Base-by-base conservation (phyloP, 2,797 vertebrate species). In the Eleutherodactylus coqui region DNA sequence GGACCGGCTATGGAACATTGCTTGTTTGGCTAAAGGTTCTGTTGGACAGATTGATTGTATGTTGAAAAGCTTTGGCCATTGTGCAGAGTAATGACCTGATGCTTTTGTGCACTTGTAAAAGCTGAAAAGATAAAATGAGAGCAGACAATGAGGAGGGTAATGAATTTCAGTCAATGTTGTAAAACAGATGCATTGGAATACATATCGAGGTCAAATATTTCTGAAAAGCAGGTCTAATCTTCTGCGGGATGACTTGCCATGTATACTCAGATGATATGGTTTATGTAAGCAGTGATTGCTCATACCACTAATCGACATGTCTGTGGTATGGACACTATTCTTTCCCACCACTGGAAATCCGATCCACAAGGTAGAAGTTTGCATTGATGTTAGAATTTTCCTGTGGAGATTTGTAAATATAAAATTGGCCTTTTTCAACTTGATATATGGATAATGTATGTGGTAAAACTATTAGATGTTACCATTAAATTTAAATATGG, bases 1-100 rank as follows among this genome's bases (percentile, higher is more conserved):
- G 81, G 81, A 79, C 60, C 27, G 64, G 49, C 51, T 79, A 73
- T 83, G 80, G 75, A 86, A 86, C 79, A 76, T 67, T 51, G 79
- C 45, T 69, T 77, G 49, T 82, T 86, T 83, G 80, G 85, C 80
- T 41, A 83, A 78, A 78, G 45, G 19, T 27, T 82, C 21, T 7
- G 7, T 82, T 82, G 79, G 79, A 77, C 55, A 51, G 67, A 85
- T 75, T 36, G 41, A 47, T 38, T 67, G 34, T 38, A 38, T 86
- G 72, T 67, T 69, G 79, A 58, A 82, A 76, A 77, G 36, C n/a
- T 82, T 69, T 82, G 85, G 73, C 80, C 80, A 78, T 87, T 78
- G 62, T 60, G 62, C 69, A 78, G 75, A 78, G 43, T 78, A 83
- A 83, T 78, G 73, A 72, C 38, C 80, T 83, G 70, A 75, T 86